Evolutionary conservation across 1,140 invertebrate species (phyloP).

Genomic region (Penaeus chinensis): DNA sequence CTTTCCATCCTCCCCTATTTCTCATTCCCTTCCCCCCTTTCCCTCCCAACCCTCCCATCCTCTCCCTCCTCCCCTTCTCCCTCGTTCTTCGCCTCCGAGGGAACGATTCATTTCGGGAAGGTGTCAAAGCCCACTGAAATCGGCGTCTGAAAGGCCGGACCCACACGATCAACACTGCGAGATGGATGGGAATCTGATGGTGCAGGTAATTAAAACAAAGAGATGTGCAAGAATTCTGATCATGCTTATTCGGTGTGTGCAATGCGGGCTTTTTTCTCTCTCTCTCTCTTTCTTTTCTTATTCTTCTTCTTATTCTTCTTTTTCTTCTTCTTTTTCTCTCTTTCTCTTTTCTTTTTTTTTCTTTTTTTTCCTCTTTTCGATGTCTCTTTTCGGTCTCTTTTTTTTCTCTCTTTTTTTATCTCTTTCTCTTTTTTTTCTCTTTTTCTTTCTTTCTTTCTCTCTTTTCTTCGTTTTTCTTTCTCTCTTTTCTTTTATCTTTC

Average conservation of each 20-base stretch:
- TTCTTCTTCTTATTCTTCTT: too few species aligned
- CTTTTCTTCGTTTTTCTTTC: too few species aligned
- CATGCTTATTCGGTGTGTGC: not conserved
- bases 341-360: too few species aligned
- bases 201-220: conserved; percentile 42
- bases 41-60: not conserved
- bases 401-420: not conserved
- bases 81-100: not conserved
- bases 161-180: conserved; percentile 31
- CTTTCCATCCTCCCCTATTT: too few species aligned
- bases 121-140: not conserved
- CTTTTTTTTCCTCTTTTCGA: too few species aligned
- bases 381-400: not conserved
- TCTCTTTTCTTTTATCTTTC: too few species aligned
- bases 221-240: conserved; percentile 16
- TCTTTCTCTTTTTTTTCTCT: too few species aligned
- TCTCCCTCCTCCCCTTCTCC: too few species aligned
- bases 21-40: too few species aligned
- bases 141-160: not conserved
- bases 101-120: not conserved
- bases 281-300: not conserved
- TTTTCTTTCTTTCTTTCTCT: too few species aligned
- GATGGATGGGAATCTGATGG: conserved; percentile 39
- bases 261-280: not conserved
- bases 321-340: too few species aligned